Conservation (phyloP, 2,888 invertebrate genomes). For the Chaitophorus viminalis region DNA sequence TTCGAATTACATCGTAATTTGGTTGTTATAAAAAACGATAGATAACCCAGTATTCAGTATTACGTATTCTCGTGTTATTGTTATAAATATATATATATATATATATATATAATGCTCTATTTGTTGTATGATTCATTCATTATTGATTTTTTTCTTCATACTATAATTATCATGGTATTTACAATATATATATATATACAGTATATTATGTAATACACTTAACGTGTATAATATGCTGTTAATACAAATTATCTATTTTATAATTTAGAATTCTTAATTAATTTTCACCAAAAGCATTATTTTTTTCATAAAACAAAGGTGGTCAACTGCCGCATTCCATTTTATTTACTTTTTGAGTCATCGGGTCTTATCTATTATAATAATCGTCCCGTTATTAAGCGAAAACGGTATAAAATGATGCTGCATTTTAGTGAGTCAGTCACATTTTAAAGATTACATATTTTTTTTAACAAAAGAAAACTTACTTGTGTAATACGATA, state of each 20-base stretch:
- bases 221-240: not conserved
- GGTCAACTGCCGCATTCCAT: no score
- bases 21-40: not conserved
- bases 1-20: not conserved
- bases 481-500: not conserved
- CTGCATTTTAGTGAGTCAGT: not conserved
- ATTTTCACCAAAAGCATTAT: not conserved
- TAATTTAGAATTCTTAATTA: not conserved
- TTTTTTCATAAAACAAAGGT: not conserved
- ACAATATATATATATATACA: no score
- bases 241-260: no score
- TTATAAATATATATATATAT: not conserved
- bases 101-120: not conserved
- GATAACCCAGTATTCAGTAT: not conserved
- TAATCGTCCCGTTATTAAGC: not conserved
- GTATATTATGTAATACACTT: not conserved
- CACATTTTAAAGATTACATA: not conserved
- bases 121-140: not conserved
- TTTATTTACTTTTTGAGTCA: not conserved
- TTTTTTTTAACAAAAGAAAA: not conserved
- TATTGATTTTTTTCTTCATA: not conserved
- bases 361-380: not conserved
- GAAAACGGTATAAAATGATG: not conserved
- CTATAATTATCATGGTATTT: not conserved
- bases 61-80: not conserved